Base-by-base conservation (phyloP, 2,797 vertebrate genomes). In the Syndactyla subalaris region DNA sequence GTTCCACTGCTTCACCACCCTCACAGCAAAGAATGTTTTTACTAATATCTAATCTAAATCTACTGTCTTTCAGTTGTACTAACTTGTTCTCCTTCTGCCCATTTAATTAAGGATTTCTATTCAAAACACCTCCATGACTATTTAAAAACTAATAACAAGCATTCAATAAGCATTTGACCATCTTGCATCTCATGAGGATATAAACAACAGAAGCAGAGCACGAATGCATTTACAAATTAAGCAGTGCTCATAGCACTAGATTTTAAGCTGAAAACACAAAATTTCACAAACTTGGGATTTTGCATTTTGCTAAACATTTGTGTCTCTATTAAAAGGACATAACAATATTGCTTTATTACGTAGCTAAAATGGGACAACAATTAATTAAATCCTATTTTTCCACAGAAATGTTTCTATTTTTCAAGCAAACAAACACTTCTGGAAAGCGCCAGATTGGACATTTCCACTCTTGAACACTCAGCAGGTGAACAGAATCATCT, bases 401-500 rank as follows among this genome's bases (percentile, higher is more conserved):
- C 39, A 78, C 38, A 68, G 22, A 29, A 84, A 52, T 8, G 7
- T 68, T 94, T 75, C 30, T 68, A 38, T 32, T 71, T 92, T 91
- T 82, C 38, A 82, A 94, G 86, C 45, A 85, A 93, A 67, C 45
- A 77, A 89, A 67, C 27, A 62, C 54, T 85, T 93, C 59, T 80
- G 72, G 11, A 70, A 91, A 78, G 66, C 6, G 4, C 81, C 79
- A 88, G 88, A 93, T 90, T 92, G 96, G 90, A 80, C 90, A 59
- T 48, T 93, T 92, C 54, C 71, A 62, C 82, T 84, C 73, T 86
- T 4, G 1, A 93, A 86, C 52, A 90, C 93, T 84, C 94, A 94
- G 90, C 83, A 96, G 82, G 90, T 95, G 85, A 92, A 93, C 72
- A 86, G 89, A 92, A 91, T 80, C 89, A 89, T 91, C 91, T 85